phyloP scores from a whole-genome alignment of 1,140 invertebrate species.

The Drosophila subpulchrella region DNA sequence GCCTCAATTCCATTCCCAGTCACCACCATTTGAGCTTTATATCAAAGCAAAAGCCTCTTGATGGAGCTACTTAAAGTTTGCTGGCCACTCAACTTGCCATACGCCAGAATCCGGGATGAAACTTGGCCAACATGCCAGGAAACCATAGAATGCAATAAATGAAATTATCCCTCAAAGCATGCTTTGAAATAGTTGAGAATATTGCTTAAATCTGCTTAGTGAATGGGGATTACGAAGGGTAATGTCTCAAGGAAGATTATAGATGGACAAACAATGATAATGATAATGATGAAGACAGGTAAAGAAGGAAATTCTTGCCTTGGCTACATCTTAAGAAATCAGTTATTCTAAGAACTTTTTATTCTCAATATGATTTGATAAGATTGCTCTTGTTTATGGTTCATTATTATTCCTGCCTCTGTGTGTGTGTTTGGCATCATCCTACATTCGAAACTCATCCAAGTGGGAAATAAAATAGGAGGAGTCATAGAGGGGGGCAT shows the following conservation, averaged over 20 bases:
- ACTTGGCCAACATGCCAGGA: neutral
- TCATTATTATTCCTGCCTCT: slow-evolving; percentile 20
- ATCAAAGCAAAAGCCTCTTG: neutral
- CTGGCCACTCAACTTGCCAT: slow-evolving; percentile 13
- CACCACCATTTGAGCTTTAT: neutral
- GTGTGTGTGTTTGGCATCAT: slow-evolving; percentile 12
- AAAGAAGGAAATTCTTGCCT: neutral
- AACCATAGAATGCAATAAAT: neutral
- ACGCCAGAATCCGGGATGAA: slow-evolving; percentile 4
- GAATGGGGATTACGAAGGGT: neutral
- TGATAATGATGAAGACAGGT: neutral
- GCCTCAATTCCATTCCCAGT: neutral
- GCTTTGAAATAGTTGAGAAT: neutral
- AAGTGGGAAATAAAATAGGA: slow-evolving; percentile 1
- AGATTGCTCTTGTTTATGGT: slow-evolving; percentile 6
- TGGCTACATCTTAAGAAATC: neutral
- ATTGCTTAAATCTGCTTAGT: neutral
- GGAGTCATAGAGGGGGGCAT: neutral
- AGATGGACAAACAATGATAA: neutral
- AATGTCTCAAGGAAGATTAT: neutral
- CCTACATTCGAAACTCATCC: slow-evolving; percentile 15
- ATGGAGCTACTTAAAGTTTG: slow-evolving; percentile 12
- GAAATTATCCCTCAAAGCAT: neutral
- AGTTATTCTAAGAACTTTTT: neutral
- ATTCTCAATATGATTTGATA: slow-evolving; percentile 5